A percentile compares a stretch with the other conserved stretches of the same genome.
Evolutionary conservation across 2,888 invertebrate species (phyloP).

Genomic region (Ernsta delagoae): DNA sequence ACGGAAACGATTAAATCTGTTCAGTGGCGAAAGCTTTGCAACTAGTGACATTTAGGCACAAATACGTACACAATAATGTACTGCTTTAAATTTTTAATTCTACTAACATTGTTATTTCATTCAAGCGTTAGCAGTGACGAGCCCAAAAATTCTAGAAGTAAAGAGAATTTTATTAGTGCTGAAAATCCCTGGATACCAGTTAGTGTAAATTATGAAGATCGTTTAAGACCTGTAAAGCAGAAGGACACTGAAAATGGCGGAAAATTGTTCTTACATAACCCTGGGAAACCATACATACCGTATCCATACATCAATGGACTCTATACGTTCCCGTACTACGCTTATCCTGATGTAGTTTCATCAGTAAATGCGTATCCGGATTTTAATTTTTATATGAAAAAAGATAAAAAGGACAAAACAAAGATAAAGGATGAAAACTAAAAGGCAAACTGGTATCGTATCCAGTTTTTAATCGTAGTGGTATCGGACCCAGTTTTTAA

Average conservation of each 20-base stretch:
- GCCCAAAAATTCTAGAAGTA: background rate
- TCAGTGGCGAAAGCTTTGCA: background rate
- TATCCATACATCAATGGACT: constrained; percentile 48
- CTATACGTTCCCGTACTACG: constrained; percentile 56
- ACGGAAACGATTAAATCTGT: background rate
- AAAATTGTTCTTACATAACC: constrained; percentile 50
- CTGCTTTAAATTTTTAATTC: background rate
- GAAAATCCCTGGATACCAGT: constrained; percentile 53
- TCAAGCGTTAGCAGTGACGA: background rate
- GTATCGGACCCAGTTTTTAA: background rate
- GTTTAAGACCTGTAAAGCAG: constrained; percentile 51
- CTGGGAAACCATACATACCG: constrained; percentile 46
- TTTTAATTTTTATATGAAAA: constrained; percentile 51
- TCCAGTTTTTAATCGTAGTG: no score
- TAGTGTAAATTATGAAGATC: constrained; percentile 48
- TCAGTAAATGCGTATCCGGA: constrained; percentile 48
- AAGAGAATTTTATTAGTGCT: constrained; percentile 22
- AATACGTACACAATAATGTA: constrained; percentile 7
- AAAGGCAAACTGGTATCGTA: background rate
- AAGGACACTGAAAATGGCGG: constrained; percentile 54
- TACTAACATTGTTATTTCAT: no score
- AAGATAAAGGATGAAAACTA: background rate
- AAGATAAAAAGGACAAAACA: constrained; percentile 52
- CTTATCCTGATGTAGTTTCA: constrained; percentile 42
- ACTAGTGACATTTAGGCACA: background rate